Base-by-base conservation (phyloP, 2,797 vertebrate genomes). In the Rhinichthys osculus region DNA sequence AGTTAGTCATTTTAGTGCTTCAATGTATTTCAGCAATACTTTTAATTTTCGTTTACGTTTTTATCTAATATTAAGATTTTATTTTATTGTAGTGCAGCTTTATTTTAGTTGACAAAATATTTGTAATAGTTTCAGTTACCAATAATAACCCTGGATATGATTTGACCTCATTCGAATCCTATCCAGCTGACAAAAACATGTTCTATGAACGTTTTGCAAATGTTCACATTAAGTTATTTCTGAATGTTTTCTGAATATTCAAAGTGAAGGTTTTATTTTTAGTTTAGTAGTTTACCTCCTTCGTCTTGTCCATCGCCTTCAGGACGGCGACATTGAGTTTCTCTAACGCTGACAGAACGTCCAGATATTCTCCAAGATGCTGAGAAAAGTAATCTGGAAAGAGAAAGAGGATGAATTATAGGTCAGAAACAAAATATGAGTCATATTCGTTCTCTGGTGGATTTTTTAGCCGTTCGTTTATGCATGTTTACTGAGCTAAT, bases 241-340 rank as follows among this genome's bases (percentile, higher is more conserved):
- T 23, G 3, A 59, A n/a, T 62, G n/a, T 62, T 62, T 62, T 62
- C 5, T 27, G 2, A 62, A n/a, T 4, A 4, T 59, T n/a, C 9
- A n/a, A 27, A 62, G 11, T 1, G 4, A 47, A 47, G 40, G 11
- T 44, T 44, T 44, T 1, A 44, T 47, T 50, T 50, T 59, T 23
- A 4, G 4, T 11, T 13, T 0, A 1, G 4, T n/a, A 4, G 17
- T n/a, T 35, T 92, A 99, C 98, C 97, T 97, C 92, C 91, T 99
- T 99, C 86, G 98, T 99, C 93, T 97, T 96, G 91, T 99, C 98
- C 98, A 99, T 99, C 47, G 98, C 98, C 83, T 96, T 95, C 81
- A 99, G 94, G 90, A 99, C 97, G 0, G 97, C 96, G 1, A 96
- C 85, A 85, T 99, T 99, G 82, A 99, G 96, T 0, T 96, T 93